phyloP scores from a whole-genome alignment of 2,797 vertebrate species.

The Xenopus petersii region DNA sequence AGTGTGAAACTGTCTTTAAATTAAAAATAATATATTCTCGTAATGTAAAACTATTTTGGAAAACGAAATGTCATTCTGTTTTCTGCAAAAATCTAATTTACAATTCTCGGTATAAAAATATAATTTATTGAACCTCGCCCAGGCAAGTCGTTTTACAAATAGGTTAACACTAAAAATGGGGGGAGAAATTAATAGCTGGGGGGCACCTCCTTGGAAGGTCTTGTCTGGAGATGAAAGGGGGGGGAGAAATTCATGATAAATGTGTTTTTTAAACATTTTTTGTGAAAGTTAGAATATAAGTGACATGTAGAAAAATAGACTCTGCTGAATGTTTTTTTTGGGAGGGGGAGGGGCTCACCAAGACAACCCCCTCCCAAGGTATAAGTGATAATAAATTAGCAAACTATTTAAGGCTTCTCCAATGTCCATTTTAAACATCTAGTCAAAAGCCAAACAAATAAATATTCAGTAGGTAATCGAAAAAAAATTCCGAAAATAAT shows the following conservation, averaged over 20 bases:
- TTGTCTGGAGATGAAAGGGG: slow-evolving; percentile 53
- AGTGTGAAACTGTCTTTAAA: slow-evolving; percentile 89
- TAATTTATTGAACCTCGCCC: slow-evolving; percentile 95
- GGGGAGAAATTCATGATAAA: not conserved
- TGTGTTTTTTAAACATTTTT: slow-evolving; percentile 59
- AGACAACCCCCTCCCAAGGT: too few relatives aligned
- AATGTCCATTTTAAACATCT: slow-evolving; percentile 90
- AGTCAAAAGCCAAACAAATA: slow-evolving; percentile 95
- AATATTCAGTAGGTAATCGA: slow-evolving; percentile 81
- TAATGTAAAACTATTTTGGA: slow-evolving; percentile 99
- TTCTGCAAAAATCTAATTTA: slow-evolving; percentile 99
- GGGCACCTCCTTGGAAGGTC: slow-evolving; percentile 11
- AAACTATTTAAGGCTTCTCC: slow-evolving; percentile 95
- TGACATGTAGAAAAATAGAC: too few relatives aligned
- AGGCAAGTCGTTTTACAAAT: slow-evolving; percentile 76
- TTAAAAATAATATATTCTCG: slow-evolving; percentile 99
- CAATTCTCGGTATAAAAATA: slow-evolving; percentile 99
- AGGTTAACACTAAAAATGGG: slow-evolving; percentile 57
- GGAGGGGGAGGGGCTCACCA: too few relatives aligned
- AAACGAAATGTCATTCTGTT: slow-evolving; percentile 98
- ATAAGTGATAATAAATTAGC: slow-evolving; percentile 95
- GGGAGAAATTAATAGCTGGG: not conserved
- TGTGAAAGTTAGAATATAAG: slow-evolving; percentile 64
- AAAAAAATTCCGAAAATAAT: slow-evolving; percentile 20
- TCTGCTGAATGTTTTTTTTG: too few relatives aligned